Evolutionary conservation across 2,113 vertebrate species (phyloP), one percentile per base, ranked within the genome.

Genomic region (Datnioides undecimradiatus): DNA sequence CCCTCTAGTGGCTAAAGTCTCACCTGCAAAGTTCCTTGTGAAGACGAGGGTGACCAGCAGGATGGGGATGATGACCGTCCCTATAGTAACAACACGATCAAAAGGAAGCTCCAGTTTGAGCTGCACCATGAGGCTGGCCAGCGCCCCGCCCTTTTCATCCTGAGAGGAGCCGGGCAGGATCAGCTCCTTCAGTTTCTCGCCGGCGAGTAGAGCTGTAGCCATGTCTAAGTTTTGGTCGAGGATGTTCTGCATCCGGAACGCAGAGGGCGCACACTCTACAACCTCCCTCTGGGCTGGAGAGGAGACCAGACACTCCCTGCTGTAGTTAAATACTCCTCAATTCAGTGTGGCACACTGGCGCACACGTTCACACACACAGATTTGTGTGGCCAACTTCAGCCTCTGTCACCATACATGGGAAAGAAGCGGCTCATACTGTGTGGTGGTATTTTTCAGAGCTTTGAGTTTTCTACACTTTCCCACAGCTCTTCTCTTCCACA

Each of bases 21-120:
- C 93, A 99, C 98, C 98, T 93, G 98, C 97, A 91, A 99, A 99
- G 94, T 99, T 99, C 92, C 98, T 97, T 83, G 98, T 99, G 94
- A 99, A 99, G 92, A 99, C 97, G 31, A 98, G 96, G 45, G 98
- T 98, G 94, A 99, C 98, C 67, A 98, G 94, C 80, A 99, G 95
- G 90, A 99, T 99, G 88, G 98, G 98, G 85, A 99, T 97, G 88
- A 99, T 98, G 92, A 99, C 98, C 5, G 97, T 99, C 89, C 97
- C 97, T 88, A 99, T 99, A 87, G 96, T 98, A 80, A 99, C 98
- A 69, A 99, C 98, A 29, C 97, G 96, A 88, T 99, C 98, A 88
- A 99, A 99, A 45, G 98, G 98, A 91, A 99, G 95, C 92, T 99
- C 98, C 79, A 99, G 95, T 88, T 99, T 99, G 69, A 99, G 95